Evolutionary conservation across 2,888 invertebrate genomes (phyloP).

Genomic region (Drosophila atroscutellata): DNA sequence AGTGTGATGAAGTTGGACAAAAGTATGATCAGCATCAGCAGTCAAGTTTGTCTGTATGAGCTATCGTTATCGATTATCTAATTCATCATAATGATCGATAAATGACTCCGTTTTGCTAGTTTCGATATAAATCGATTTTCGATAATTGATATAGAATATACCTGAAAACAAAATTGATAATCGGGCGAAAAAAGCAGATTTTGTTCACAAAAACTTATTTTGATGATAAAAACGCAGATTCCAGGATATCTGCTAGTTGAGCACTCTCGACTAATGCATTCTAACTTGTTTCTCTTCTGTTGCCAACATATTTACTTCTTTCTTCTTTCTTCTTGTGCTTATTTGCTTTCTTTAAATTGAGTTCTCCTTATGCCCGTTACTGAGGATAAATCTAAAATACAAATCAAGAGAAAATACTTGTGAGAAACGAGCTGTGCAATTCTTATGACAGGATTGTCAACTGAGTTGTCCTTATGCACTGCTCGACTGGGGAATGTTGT

Average conservation of each 20-base stretch:
- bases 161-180: no score
- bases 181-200: no score
- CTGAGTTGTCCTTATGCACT: slow-evolving; percentile 18
- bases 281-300: not conserved
- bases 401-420: slow-evolving; percentile 14
- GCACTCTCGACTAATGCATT: not conserved
- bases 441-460: slow-evolving; percentile 34
- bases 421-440: slow-evolving; percentile 2
- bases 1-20: not conserved
- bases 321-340: not conserved
- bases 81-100: not conserved
- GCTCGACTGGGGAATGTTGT: slow-evolving; percentile 20
- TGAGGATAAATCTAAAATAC: slow-evolving; percentile 1
- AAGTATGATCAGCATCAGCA: not conserved
- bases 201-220: not conserved
- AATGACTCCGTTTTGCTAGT: not conserved
- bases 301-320: not conserved
- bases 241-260: not conserved
- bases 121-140: no score
- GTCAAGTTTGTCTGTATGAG: not conserved
- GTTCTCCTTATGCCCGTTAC: not conserved
- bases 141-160: not conserved
- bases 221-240: not conserved
- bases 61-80: not conserved
- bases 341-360: not conserved